A percentile compares a stretch with the other conserved stretches of the same genome.
Evolutionary conservation across 2,797 vertebrate species (phyloP).

Genomic region (Aulostomus chinensis): DNA sequence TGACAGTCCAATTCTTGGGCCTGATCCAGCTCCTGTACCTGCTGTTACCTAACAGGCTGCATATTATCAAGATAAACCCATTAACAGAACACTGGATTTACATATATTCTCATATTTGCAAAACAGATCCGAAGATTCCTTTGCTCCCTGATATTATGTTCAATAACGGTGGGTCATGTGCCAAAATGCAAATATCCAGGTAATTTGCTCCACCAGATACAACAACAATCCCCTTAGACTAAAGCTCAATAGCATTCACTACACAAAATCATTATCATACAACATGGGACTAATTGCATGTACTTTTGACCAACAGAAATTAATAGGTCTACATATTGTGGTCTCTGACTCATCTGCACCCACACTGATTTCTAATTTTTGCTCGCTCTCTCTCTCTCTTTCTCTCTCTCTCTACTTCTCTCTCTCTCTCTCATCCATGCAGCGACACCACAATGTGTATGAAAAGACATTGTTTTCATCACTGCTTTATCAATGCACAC

Average conservation of each 20-base stretch:
- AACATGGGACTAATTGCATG: conserved; percentile 64
- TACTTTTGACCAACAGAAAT: conserved; percentile 68
- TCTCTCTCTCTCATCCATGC: too few relatives aligned
- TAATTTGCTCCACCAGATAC: conserved; percentile 27
- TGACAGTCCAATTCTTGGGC: conserved; percentile 65
- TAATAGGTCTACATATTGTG: conserved; percentile 66
- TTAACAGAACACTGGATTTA: conserved; percentile 13
- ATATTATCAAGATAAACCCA: conserved; percentile 35
- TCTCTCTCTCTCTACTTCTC: too few relatives aligned
- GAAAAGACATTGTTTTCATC: conserved; percentile 54
- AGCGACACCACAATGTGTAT: conserved; percentile 42
- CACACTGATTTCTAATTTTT: conserved; percentile 70
- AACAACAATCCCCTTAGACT: conserved; percentile 22
- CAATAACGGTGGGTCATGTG: conserved; percentile 2
- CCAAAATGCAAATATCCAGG: conserved; percentile 4
- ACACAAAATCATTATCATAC: conserved; percentile 47
- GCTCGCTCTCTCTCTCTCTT: conserved; percentile 58
- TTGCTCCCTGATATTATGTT: too few relatives aligned
- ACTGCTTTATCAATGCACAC: conserved; percentile 41
- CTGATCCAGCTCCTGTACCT: conserved; percentile 73
- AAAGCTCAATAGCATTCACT: conserved; percentile 42
- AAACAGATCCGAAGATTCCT: conserved; percentile 4
- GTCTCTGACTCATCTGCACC: conserved; percentile 72
- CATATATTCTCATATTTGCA: background rate
- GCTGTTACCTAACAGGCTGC: conserved; percentile 72